phyloP scores from a whole-genome alignment of 2,113 vertebrate genomes.

The Chionomys nivalis region DNA sequence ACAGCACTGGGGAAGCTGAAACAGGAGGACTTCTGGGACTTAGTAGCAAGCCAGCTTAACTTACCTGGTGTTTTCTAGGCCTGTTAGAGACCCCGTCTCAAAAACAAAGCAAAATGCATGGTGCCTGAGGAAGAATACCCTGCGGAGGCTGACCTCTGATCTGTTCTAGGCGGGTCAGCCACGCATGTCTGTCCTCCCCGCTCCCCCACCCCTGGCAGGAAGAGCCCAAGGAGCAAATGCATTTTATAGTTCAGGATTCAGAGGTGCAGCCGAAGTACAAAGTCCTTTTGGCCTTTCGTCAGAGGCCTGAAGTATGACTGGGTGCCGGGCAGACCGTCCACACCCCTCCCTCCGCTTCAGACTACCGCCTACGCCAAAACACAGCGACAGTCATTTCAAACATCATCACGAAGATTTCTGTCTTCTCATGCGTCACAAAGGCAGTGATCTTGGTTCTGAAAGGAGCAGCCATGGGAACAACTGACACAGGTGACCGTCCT shows the following conservation, averaged over 20 bases:
- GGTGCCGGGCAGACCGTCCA: background rate
- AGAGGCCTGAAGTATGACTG: background rate
- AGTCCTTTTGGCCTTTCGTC: background rate
- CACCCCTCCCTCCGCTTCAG: rapidly evolving
- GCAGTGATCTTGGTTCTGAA: slow-evolving; percentile 46
- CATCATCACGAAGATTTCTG: background rate
- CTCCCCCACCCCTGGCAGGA: background rate
- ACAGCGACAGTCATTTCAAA: background rate
- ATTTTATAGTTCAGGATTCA: background rate
- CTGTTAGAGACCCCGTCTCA: background rate
- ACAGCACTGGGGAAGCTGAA: background rate
- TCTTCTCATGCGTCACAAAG: background rate
- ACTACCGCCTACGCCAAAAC: background rate
- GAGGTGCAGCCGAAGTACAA: background rate
- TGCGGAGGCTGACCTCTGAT: background rate
- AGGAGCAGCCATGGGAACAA: background rate
- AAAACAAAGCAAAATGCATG: background rate
- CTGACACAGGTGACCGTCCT: background rate
- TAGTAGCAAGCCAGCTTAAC: background rate
- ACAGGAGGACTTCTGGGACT: background rate
- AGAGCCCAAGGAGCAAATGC: background rate
- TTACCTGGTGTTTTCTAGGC: background rate
- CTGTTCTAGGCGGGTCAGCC: background rate
- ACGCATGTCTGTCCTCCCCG: background rate
- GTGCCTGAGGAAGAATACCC: background rate